Evolutionary conservation across 2,888 invertebrate species (phyloP), one percentile per base, ranked within the genome.

Genomic region (Ophion slaviceki): DNA sequence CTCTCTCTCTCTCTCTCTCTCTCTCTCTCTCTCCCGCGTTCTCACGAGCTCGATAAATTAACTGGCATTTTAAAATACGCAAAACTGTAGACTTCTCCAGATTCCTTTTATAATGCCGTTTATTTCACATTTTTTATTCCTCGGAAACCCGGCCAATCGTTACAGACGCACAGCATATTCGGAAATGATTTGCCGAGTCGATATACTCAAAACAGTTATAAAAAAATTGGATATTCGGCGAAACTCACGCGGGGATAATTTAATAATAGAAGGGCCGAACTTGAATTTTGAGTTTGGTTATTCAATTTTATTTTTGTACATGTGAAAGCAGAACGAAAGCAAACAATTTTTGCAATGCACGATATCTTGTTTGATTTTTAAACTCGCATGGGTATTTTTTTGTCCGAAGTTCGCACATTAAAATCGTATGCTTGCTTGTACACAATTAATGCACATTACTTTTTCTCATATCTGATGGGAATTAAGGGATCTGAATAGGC

Each of bases 41-140:
- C 70, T 68, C 72, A 8, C 47, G 67, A n/a, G 45, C 53, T 20
- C 67, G 76, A 66, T 76, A 59, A 67, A 82, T 66, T 66, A 79
- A 77, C 71, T 61, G 17, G 10, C 71, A 53, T 77, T 77, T 64
- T 10, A 62, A 62, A 80, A 85, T 75, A 59, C 61, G 75, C 78
- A 53, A 66, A 75, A 70, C 40, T 53, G 2, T 40, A 40, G 2
- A 59, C 66, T 72, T 40, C n/a, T 53, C 24, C 47, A 32, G 32
- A 14, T 57, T 62, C 6, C 24, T 2, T 14, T 14, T 14, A 17
- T 17, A 53, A 53, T 53, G 5, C 53, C 17, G 53, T 17, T 53
- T 17, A 53, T 53, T 53, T 5, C 5, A 32, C 32, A 28, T 28
- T 64, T 28, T 32, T 28, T 5, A 28, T 64, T 64, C 32, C 11